Evolutionary conservation across 2,113 vertebrate genomes (phyloP).

Genomic region (Barbus barbus): DNA sequence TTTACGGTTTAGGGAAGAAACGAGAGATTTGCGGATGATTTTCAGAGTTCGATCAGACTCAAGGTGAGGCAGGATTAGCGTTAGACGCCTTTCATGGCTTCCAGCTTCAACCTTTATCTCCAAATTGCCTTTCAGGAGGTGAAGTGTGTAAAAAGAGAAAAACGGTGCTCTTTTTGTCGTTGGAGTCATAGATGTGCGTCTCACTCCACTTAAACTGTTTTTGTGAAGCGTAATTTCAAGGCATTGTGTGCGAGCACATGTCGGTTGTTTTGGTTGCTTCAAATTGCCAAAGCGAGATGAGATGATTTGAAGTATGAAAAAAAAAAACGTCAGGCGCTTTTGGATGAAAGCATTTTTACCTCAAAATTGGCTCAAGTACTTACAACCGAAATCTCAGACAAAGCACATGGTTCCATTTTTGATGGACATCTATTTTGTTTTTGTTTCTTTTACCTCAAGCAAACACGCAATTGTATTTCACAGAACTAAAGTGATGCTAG

Average conservation of each 20-base stretch:
- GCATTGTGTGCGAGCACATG: not conserved
- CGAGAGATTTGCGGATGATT: conserved; percentile 30
- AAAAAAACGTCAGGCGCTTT: not conserved
- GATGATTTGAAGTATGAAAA: not conserved
- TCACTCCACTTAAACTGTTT: conserved; percentile 26
- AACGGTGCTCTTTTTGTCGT: conserved; percentile 13
- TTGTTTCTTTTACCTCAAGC: not conserved
- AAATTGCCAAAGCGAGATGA: conserved; percentile 28
- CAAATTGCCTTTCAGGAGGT: conserved; percentile 58
- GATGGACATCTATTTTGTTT: not conserved
- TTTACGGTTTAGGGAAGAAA: conserved; percentile 6
- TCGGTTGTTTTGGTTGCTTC: not conserved
- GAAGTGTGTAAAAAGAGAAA: conserved; percentile 46
- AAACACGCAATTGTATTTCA: not conserved
- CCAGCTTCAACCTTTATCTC: conserved; percentile 55
- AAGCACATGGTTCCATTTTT: not conserved
- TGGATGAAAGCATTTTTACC: conserved; percentile 1
- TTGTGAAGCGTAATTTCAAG: conserved; percentile 22
- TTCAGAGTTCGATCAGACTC: conserved; percentile 49
- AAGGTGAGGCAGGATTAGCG: conserved; percentile 67
- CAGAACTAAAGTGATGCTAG: not conserved
- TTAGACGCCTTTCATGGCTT: conserved; percentile 51
- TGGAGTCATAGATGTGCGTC: not conserved
- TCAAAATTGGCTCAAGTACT: conserved; percentile 15
- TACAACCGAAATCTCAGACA: not conserved